phyloP scores from a whole-genome alignment of 1,140 invertebrate species.

The Lucilia sericata region DNA sequence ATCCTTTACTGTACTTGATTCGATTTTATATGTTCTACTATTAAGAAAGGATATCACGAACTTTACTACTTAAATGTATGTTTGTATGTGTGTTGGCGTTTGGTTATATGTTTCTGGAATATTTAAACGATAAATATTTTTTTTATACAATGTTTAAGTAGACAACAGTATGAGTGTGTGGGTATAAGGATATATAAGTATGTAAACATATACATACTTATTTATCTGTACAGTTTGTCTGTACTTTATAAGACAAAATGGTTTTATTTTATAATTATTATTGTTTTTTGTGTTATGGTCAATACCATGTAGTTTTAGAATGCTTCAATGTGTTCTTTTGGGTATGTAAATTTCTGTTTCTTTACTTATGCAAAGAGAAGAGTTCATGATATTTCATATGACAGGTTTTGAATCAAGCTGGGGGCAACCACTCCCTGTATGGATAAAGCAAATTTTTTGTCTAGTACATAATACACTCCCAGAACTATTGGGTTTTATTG shows the following conservation, averaged over 20 bases:
- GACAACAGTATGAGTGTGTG: neutral
- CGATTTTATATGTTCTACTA: neutral
- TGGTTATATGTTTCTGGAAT: neutral
- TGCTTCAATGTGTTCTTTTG: too few relatives aligned
- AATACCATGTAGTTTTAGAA: neutral
- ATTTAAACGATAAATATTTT: slow-evolving; percentile 9
- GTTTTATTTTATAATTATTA: slow-evolving; percentile 4
- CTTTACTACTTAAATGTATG: neutral
- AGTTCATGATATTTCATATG: too few relatives aligned
- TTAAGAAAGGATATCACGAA: slow-evolving; percentile 5
- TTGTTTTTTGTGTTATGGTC: slow-evolving; percentile 4
- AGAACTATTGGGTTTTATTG: too few relatives aligned
- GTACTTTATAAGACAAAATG: neutral
- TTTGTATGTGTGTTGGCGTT: neutral
- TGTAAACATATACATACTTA: neutral
- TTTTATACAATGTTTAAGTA: neutral
- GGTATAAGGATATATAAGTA: neutral
- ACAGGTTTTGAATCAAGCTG: too few relatives aligned
- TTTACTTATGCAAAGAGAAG: too few relatives aligned
- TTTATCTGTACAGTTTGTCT: neutral
- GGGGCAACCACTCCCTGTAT: too few relatives aligned
- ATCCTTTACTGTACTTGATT: neutral
- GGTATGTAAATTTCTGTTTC: too few relatives aligned
- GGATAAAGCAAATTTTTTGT: too few relatives aligned
- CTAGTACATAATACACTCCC: too few relatives aligned